Conservation (phyloP, 37 sponge, comb jelly and placozoan species). For the Cladorhizidae sp. region DNA sequence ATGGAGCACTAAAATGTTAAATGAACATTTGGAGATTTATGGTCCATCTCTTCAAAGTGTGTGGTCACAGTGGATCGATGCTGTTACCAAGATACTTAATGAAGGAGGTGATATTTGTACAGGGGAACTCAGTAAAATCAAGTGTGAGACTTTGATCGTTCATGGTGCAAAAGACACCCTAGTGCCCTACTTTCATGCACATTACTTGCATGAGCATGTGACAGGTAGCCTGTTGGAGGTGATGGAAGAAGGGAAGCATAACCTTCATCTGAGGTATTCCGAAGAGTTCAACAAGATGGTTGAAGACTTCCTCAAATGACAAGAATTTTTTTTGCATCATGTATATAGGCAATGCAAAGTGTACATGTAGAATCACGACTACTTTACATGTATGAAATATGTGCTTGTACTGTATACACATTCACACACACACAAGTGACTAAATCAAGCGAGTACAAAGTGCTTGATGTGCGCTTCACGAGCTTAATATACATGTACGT, state of each 20-base stretch:
- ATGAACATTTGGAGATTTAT: conserved; percentile 42
- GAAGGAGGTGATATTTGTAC: conserved; percentile 57
- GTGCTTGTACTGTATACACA: too few species aligned
- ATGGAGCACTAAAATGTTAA: conserved; percentile 56
- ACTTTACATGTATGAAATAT: too few species aligned
- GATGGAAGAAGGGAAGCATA: conserved; percentile 65
- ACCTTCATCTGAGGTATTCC: conserved; percentile 56
- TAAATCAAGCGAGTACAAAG: too few species aligned
- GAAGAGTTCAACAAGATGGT: conserved; percentile 70
- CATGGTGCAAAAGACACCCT: conserved; percentile 74
- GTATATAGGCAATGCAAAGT: too few species aligned
- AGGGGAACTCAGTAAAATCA: conserved; percentile 10
- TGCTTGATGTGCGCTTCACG: too few species aligned
- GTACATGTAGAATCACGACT: too few species aligned
- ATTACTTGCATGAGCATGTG: conserved; percentile 38
- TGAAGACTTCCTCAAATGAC: conserved; percentile 41
- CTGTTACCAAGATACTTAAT: conserved; percentile 2
- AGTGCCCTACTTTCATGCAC: conserved; percentile 50
- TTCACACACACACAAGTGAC: too few species aligned
- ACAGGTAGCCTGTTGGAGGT: too few species aligned
- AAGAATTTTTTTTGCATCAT: too few species aligned
- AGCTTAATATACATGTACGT: too few species aligned
- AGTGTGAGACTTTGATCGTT: conserved; percentile 67
- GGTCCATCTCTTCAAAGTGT: conserved; percentile 44
- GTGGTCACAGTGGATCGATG: conserved; percentile 62